Conservation (phyloP, 2,888 invertebrate genomes). For the Tachina lurida region DNA sequence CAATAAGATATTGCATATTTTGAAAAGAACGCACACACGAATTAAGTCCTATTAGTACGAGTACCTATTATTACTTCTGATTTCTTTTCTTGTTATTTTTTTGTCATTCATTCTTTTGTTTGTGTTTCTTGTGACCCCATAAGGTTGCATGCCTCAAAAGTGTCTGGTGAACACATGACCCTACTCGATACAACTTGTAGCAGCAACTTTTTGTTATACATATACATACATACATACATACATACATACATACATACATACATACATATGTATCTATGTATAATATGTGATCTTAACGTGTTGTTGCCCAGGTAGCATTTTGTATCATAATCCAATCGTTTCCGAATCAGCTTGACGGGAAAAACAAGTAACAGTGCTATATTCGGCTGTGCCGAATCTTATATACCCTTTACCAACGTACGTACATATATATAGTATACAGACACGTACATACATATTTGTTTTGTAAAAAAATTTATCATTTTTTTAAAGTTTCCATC, state of each 20-base stretch:
- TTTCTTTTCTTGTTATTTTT: neutral
- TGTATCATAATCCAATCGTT: too few relatives aligned
- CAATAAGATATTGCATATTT: constrained; percentile 25
- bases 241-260: neutral
- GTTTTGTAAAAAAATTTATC: too few relatives aligned
- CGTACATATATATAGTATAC: too few relatives aligned
- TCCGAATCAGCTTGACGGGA: too few relatives aligned
- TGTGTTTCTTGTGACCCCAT: constrained; percentile 50
- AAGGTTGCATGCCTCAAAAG: constrained; percentile 55
- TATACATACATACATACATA: neutral
- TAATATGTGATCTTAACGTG: neutral
- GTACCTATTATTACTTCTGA: neutral
- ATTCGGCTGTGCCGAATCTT: too few relatives aligned
- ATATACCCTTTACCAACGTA: too few relatives aligned
- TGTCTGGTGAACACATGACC: constrained; percentile 67
- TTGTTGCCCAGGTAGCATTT: too few relatives aligned
- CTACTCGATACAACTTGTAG: constrained; percentile 44
- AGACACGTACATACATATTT: too few relatives aligned
- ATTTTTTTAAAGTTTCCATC: too few relatives aligned
- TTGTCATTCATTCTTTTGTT: neutral
- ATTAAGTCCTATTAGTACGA: neutral
- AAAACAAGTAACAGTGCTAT: too few relatives aligned
- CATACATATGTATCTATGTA: neutral
- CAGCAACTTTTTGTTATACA: constrained; percentile 9
- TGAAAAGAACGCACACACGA: constrained; percentile 6